Conservation (phyloP, 1,140 invertebrate species). For the Bombus impatiens region DNA sequence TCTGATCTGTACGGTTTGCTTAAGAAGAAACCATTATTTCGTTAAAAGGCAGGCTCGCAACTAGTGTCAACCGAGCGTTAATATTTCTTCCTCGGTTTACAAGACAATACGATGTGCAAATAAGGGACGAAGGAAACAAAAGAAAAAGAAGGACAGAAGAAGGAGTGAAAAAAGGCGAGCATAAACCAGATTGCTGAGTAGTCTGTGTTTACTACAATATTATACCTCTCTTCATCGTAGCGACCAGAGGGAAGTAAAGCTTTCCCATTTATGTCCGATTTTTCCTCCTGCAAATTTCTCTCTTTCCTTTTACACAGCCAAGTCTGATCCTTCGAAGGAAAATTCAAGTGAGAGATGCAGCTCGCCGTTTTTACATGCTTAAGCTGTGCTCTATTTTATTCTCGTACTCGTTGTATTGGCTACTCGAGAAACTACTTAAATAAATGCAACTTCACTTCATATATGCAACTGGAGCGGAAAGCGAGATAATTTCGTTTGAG, state of each 20-base stretch:
- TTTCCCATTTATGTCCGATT: slow-evolving; percentile 12
- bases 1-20: not conserved
- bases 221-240: slow-evolving; percentile 7
- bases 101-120: slow-evolving; percentile 40
- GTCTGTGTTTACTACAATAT: slow-evolving; percentile 38
- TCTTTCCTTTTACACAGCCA: not conserved
- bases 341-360: not conserved
- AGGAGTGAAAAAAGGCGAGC: slow-evolving; percentile 21
- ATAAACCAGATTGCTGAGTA: slow-evolving; percentile 27
- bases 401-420: not conserved
- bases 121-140: slow-evolving; percentile 16
- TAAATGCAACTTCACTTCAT: not conserved
- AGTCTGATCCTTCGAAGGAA: not conserved
- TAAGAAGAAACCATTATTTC: slow-evolving; percentile 1
- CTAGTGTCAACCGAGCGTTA: slow-evolving; percentile 35
- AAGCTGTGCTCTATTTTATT: not conserved
- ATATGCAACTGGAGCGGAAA: not conserved
- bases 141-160: not conserved
- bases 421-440: too few relatives aligned
- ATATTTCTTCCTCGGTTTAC: slow-evolving; percentile 39
- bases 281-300: slow-evolving; percentile 12
- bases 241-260: not conserved
- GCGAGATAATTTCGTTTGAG: not conserved
- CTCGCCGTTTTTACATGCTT: not conserved
- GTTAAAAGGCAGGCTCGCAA: slow-evolving; percentile 8